Conservation (phyloP, 2,113 vertebrate species). For the Orientallactaga bullata region DNA sequence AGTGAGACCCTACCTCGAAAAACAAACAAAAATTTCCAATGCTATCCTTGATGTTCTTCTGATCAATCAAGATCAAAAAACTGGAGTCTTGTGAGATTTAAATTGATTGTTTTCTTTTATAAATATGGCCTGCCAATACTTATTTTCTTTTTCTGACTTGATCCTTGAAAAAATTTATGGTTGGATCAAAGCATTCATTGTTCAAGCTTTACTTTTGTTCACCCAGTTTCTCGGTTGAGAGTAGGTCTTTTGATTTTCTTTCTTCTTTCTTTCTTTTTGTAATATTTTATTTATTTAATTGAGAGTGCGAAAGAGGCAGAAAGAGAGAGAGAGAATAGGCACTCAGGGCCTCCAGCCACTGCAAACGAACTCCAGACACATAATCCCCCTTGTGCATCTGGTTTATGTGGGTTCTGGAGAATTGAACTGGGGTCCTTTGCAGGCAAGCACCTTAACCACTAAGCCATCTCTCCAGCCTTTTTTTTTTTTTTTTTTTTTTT, state of each 20-base stretch:
- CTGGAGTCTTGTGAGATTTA: background rate
- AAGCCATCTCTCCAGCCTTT: no score
- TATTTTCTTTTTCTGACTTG: constrained; percentile 40
- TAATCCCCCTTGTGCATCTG: no score
- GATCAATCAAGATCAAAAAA: background rate
- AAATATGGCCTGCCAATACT: background rate
- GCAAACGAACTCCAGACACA: no score
- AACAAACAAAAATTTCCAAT: background rate
- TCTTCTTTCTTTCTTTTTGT: background rate
- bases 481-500: background rate
- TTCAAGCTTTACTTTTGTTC: background rate
- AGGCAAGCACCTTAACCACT: no score
- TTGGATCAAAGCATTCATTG: background rate
- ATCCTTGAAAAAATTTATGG: background rate
- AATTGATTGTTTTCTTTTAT: background rate
- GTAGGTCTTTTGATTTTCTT: background rate
- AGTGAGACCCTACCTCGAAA: no score
- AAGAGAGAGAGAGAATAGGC: no score
- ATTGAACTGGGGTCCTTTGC: no score
- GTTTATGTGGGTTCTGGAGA: no score
- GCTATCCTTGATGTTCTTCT: background rate
- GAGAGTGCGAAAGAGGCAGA: no score
- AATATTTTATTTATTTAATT: no score
- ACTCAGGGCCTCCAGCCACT: no score
- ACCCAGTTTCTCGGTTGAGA: background rate